phyloP scores from a whole-genome alignment of 2,113 vertebrate genomes.

The Ammospiza nelsoni region DNA sequence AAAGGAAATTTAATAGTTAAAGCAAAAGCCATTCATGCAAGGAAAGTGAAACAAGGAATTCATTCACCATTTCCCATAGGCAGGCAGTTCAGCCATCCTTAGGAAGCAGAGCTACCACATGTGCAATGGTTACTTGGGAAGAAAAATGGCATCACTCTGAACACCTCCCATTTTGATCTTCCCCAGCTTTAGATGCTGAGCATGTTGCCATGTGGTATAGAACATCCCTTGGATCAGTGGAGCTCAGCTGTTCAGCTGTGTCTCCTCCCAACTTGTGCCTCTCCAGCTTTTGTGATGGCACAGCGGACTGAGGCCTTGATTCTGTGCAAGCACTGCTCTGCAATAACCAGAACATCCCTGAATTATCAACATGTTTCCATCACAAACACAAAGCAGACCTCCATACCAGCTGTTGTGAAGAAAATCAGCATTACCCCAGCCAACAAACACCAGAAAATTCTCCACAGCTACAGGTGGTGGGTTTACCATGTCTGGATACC shows the following conservation, averaged over 20 bases:
- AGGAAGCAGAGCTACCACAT: background rate
- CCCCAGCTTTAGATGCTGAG: background rate
- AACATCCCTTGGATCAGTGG: background rate
- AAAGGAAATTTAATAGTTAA: background rate
- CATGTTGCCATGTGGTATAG: background rate
- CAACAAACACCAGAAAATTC: background rate
- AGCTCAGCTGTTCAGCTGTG: background rate
- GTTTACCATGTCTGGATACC: background rate
- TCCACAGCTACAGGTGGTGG: background rate
- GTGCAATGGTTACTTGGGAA: background rate
- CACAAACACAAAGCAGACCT: background rate
- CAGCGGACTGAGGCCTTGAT: rapidly evolving
- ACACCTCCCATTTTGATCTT: background rate
- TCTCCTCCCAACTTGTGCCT: too few species aligned
- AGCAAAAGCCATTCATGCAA: background rate
- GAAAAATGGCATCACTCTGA: background rate
- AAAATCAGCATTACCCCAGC: background rate
- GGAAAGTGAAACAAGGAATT: background rate
- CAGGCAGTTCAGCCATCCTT: background rate
- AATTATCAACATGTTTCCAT: background rate
- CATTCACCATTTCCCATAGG: background rate
- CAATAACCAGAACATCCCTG: background rate
- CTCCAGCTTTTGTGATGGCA: background rate
- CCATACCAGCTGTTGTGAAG: background rate
- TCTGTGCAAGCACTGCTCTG: background rate